Conservation (phyloP, 1,140 invertebrate genomes). For the Caenorhabditis briggsae region DNA sequence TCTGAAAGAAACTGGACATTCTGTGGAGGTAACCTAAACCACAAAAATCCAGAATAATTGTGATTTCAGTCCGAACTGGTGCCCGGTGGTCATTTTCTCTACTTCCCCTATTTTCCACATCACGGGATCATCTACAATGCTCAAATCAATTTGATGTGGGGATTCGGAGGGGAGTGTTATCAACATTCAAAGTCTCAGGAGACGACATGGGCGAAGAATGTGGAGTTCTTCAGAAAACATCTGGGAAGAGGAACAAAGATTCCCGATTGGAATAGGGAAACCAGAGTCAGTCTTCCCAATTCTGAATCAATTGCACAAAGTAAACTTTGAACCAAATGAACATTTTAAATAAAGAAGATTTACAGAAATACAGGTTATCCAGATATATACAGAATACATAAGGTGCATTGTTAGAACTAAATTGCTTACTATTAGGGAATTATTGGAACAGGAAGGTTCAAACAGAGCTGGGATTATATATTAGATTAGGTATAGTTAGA, state of each 20-base stretch:
- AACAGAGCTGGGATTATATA: too few relatives aligned
- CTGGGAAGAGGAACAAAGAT: not conserved
- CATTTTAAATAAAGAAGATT: not conserved
- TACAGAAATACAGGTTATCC: too few relatives aligned
- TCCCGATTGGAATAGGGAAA: constrained; percentile 15
- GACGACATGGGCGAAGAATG: constrained; percentile 3
- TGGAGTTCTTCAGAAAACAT: constrained; percentile 22
- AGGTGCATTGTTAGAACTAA: too few relatives aligned
- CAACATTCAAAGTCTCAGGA: constrained; percentile 25
- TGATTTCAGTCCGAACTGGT: constrained; percentile 7
- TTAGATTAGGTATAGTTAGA: too few relatives aligned
- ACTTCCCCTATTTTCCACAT: constrained; percentile 29
- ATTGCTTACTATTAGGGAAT: too few relatives aligned
- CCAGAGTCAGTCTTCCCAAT: not conserved
- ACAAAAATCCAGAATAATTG: not conserved
- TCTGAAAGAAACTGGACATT: not conserved
- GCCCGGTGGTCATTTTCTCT: constrained; percentile 32
- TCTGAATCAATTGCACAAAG: not conserved
- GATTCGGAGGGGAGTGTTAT: constrained; percentile 36
- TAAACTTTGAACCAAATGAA: not conserved
- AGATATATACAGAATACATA: too few relatives aligned
- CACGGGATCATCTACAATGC: constrained; percentile 10
- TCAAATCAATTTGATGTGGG: constrained; percentile 33
- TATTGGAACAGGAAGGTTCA: too few relatives aligned
- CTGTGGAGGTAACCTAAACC: not conserved